phyloP scores from a whole-genome alignment of 2,797 vertebrate species.

The Heliangelus exortis region DNA sequence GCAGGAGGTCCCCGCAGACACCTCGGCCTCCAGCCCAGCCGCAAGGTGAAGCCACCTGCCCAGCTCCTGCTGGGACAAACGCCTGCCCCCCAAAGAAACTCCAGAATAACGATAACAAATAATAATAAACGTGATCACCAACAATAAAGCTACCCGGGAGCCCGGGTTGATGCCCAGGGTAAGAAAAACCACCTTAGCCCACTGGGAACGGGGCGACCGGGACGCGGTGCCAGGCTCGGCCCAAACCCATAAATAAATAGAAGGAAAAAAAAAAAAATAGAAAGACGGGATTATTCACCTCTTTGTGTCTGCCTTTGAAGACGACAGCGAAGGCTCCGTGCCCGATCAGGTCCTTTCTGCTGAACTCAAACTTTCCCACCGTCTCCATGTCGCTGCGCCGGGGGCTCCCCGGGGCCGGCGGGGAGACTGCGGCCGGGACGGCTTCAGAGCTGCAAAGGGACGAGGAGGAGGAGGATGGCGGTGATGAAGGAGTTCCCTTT shows the following conservation, averaged over 20 bases:
- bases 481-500: slow-evolving; percentile 17
- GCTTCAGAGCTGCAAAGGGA: slow-evolving; percentile 52
- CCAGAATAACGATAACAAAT: neutral
- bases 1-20: neutral
- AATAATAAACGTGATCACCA: neutral
- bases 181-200: neutral
- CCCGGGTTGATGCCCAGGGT: neutral
- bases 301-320: slow-evolving; percentile 94
- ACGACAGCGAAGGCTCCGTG: slow-evolving; percentile 97
- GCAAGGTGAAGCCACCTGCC: slow-evolving; percentile 31
- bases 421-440: slow-evolving; percentile 31
- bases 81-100: neutral
- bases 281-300: slow-evolving; percentile 76
- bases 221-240: neutral
- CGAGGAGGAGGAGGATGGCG: neutral
- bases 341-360: slow-evolving; percentile 93
- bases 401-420: neutral
- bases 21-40: neutral
- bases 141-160: neutral
- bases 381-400: slow-evolving; percentile 83
- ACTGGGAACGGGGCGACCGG: neutral
- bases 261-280: too few species aligned
- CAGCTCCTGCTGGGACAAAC: neutral
- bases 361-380: slow-evolving; percentile 95
- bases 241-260: neutral